phyloP scores from a whole-genome alignment of 2,888 invertebrate genomes.

The Chirona hameri region DNA sequence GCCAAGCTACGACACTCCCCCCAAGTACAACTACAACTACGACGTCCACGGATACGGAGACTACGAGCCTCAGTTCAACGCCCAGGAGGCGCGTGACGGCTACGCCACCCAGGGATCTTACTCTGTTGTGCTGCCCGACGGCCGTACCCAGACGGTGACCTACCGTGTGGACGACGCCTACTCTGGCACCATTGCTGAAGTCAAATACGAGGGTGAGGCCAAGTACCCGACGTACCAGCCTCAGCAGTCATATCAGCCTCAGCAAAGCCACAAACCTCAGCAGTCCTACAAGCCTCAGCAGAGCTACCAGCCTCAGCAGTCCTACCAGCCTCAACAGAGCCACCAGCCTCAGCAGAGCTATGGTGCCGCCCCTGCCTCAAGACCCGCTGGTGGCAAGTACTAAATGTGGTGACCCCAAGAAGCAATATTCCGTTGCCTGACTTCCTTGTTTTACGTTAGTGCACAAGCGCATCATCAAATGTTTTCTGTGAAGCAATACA shows the following conservation, averaged over 20 bases:
- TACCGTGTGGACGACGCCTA: conserved; percentile 33
- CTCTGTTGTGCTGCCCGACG: conserved; percentile 38
- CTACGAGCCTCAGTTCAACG: conserved; percentile 33
- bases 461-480: no score
- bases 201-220: conserved; percentile 35
- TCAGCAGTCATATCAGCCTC: neutral
- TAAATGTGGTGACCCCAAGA: no score
- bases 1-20: neutral
- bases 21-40: conserved; percentile 34
- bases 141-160: conserved; percentile 37
- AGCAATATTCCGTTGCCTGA: no score
- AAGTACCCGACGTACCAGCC: neutral
- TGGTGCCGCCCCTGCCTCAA: no score
- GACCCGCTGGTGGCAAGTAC: no score
- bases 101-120: conserved; percentile 36
- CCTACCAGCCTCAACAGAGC: neutral
- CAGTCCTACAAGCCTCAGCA: no score
- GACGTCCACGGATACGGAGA: conserved; percentile 35
- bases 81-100: conserved; percentile 34
- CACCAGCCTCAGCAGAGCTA: neutral
- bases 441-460: no score
- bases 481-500: no score
- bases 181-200: conserved; percentile 36
- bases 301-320: no score
- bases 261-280: no score